A percentile compares a stretch with the other conserved stretches of the same genome.
Evolutionary conservation across 2,113 vertebrate genomes (phyloP).

Genomic region (Nerophis lumbriciformis): DNA sequence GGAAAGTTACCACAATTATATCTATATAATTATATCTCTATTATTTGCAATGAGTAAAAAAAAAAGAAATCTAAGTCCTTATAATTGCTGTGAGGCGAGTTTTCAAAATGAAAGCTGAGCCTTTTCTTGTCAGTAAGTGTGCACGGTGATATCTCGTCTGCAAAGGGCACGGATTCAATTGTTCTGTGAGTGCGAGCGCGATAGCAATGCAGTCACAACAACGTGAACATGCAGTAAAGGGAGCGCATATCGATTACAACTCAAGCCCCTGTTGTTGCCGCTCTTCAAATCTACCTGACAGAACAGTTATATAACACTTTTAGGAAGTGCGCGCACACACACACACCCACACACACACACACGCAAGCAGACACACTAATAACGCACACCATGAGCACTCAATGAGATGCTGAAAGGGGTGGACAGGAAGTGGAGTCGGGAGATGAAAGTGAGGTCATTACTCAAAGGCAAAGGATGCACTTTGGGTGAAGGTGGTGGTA

Average conservation of each 20-base stretch:
- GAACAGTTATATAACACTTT: constrained; percentile 51
- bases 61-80: neutral
- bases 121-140: neutral
- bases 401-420: constrained; percentile 15
- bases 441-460: constrained; percentile 39
- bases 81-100: neutral
- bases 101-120: neutral
- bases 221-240: neutral
- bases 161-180: neutral
- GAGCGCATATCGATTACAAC: neutral
- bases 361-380: constrained; percentile 1
- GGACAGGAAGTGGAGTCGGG: constrained; percentile 18
- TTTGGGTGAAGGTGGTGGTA: constrained; percentile 12
- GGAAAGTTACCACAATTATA: too few species aligned
- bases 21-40: too few species aligned
- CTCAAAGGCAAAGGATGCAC: constrained; percentile 32
- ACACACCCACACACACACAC: neutral
- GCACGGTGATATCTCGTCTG: neutral
- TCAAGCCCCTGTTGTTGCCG: neutral
- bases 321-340: constrained; percentile 27
- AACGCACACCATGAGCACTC: neutral
- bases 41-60: too few species aligned
- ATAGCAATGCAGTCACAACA: neutral
- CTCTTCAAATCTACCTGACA: constrained; percentile 22
- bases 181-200: neutral